Evolutionary conservation across 2,888 invertebrate species (phyloP), one percentile per base, ranked within the genome.

Genomic region (Agrochola litura): DNA sequence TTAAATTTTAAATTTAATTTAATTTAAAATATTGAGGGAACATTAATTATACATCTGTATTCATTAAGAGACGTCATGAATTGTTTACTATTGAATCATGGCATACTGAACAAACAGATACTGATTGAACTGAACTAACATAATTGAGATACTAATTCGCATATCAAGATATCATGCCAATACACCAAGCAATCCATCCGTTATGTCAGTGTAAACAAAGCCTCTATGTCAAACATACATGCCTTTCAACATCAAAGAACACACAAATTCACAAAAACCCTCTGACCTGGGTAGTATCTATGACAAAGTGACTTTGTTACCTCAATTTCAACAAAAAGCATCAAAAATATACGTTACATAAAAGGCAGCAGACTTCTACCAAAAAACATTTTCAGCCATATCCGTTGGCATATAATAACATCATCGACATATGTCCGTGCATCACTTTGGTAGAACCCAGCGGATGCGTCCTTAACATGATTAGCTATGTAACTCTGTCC

Each of bases 401-500:
- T 49, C 16, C 37, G 25, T 58, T 58, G 43, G 22, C 25, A 73
- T 46, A 58, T 54, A 46, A 65, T 54, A 52, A 65, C 54, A 56
- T 68, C 68, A 87, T 88, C 88, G 84, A 82, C n/a, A 58, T 65
- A 68, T 41, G 37, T 66, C 25, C 0, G 46, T 69, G 64, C 91
- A 79, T 75, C 90, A 69, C 90, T 90, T 56, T 56, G 77, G 30
- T 54, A 19, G 72, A 60, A 76, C 79, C 66, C 68, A 72, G 74
- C 76, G 82, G 84, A 89, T 90, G 89, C 90, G 86, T 90, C 83
- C 82, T 84, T 92, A 92, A 92, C 89, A 74, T 90, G 92, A 93
- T 94, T 93, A 94, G 88, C 86, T 82, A 85, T 89, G 89, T 89
- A 87, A 86, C 88, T 84, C 88, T 89, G 89, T 89, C 86, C 82